A percentile compares a stretch with the other conserved stretches of the same genome.
phyloP scores from a whole-genome alignment of 2,113 vertebrate genomes.

The Polypterus senegalus region DNA sequence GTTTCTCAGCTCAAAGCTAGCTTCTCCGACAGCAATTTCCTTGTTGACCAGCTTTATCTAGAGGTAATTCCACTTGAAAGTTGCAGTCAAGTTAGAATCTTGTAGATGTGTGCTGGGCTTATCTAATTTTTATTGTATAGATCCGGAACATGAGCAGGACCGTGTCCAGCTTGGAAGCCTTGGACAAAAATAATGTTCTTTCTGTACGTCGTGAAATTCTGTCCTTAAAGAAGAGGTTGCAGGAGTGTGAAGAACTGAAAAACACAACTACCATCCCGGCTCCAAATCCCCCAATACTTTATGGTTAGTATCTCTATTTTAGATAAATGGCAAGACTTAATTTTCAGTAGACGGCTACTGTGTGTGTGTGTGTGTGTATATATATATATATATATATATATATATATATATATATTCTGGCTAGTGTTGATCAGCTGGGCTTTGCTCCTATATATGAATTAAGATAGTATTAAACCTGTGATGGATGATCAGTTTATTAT shows the following conservation, averaged over 20 bases:
- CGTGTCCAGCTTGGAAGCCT: slow-evolving; percentile 42
- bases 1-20: slow-evolving; percentile 39
- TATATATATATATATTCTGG: too few species aligned
- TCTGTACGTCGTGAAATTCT: slow-evolving; percentile 41
- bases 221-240: slow-evolving; percentile 32
- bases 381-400: too few species aligned
- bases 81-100: too few species aligned
- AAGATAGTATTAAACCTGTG: too few species aligned
- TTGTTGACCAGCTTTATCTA: slow-evolving; percentile 43
- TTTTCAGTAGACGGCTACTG: too few species aligned
- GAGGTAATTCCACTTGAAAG: slow-evolving; percentile 36
- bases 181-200: slow-evolving; percentile 54
- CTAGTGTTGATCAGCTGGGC: too few species aligned
- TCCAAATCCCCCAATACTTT: neutral
- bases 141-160: slow-evolving; percentile 52
- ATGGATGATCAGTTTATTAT: too few species aligned
- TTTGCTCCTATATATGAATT: too few species aligned
- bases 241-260: slow-evolving; percentile 37
- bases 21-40: slow-evolving; percentile 36
- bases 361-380: too few species aligned
- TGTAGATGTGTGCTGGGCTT: too few species aligned
- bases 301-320: neutral
- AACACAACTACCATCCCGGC: neutral
- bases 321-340: too few species aligned
- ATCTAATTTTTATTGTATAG: slow-evolving; percentile 21